phyloP scores from a whole-genome alignment of 2,113 vertebrate genomes.

The Leiothrix lutea region DNA sequence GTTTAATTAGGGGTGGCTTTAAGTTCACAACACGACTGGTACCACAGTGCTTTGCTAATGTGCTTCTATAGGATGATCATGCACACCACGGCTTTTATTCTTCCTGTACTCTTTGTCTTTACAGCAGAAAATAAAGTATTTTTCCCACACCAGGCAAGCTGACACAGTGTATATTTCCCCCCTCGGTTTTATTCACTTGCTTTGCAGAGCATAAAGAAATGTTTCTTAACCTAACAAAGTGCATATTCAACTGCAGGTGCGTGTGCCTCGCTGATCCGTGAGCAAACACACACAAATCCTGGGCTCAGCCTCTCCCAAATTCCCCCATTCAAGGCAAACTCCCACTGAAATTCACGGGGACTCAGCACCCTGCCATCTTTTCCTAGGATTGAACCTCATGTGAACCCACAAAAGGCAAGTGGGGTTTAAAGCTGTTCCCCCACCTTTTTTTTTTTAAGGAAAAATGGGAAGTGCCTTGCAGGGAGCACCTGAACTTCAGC shows the following conservation, averaged over 20 bases:
- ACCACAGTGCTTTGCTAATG: constrained; percentile 61
- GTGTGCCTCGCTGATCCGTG: background rate
- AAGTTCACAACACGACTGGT: constrained; percentile 79
- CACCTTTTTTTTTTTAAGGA: background rate
- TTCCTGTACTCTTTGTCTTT: constrained; percentile 16
- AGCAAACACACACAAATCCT: background rate
- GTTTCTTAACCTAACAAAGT: constrained; percentile 30
- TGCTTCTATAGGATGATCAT: constrained; percentile 51
- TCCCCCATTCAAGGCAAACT: background rate
- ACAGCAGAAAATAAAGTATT: constrained; percentile 27
- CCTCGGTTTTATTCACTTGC: background rate
- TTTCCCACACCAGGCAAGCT: background rate
- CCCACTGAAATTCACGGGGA: background rate
- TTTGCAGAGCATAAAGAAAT: constrained; percentile 28
- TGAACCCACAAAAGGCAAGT: fast-evolving
- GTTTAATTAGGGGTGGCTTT: constrained; percentile 87
- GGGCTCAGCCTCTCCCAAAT: background rate
- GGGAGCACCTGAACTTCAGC: background rate
- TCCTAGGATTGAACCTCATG: background rate
- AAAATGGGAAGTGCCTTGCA: background rate
- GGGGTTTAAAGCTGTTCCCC: background rate
- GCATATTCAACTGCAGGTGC: background rate
- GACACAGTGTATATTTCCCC: background rate
- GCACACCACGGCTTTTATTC: background rate
- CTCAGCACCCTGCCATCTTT: background rate